Conservation (phyloP, 2,113 vertebrate genomes). For the Lota lota region DNA sequence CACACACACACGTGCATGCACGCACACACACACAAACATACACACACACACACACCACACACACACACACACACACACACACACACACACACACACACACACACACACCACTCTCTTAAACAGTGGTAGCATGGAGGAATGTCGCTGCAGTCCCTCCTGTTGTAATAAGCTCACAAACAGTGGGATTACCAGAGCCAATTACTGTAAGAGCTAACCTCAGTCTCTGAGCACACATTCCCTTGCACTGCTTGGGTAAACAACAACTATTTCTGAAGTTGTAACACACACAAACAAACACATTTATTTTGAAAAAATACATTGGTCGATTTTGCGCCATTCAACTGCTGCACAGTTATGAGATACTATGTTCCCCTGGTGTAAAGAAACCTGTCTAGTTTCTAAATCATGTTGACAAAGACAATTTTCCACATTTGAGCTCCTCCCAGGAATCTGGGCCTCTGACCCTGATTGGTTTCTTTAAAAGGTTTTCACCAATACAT, state of each 20-base stretch:
- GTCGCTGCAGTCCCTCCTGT: conserved; percentile 34
- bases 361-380: no score
- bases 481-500: no score
- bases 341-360: no score
- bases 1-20: conserved; percentile 13
- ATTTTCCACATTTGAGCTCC: no score
- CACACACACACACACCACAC: not conserved
- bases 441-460: no score
- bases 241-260: conserved; percentile 14
- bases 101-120: conserved; percentile 6
- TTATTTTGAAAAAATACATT: no score
- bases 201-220: conserved; percentile 48
- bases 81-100: conserved; percentile 15
- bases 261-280: no score
- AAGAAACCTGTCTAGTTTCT: no score
- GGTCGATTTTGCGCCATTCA: no score
- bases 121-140: conserved; percentile 32
- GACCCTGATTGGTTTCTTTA: no score
- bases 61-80: not conserved
- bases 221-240: conserved; percentile 55
- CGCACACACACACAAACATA: conserved; percentile 13
- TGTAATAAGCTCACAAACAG: conserved; percentile 56
- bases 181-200: conserved; percentile 57
- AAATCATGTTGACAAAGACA: no score
- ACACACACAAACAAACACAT: no score